phyloP scores from a whole-genome alignment of 1,140 invertebrate species.

The Parasteatoda tepidariorum region DNA sequence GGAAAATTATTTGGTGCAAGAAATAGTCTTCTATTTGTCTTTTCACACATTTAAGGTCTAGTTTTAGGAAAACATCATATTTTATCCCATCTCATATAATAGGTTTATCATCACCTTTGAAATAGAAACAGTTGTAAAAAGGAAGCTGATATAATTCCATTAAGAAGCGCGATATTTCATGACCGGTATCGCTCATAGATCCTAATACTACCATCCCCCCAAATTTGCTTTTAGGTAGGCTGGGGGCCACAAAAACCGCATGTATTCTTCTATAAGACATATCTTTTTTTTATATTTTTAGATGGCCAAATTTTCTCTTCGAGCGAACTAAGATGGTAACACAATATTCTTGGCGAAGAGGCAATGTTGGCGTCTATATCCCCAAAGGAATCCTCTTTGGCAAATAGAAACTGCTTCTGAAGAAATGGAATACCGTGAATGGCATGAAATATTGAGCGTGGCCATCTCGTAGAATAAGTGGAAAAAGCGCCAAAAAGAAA shows the following conservation, averaged over 20 bases:
- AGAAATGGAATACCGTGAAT: slow-evolving; percentile 58
- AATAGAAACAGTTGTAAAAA: neutral
- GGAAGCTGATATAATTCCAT: slow-evolving; percentile 42
- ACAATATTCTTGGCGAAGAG: slow-evolving; percentile 54
- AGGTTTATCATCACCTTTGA: slow-evolving; percentile 9
- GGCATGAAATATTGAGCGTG: slow-evolving; percentile 58
- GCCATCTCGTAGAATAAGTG: slow-evolving; percentile 46
- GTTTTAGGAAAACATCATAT: too few relatives aligned
- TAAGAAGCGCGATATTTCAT: slow-evolving; percentile 39
- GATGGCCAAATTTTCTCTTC: slow-evolving; percentile 13
- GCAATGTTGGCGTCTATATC: neutral
- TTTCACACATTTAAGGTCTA: too few relatives aligned
- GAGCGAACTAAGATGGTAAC: slow-evolving; percentile 27
- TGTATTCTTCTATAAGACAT: slow-evolving; percentile 27
- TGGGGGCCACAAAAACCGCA: slow-evolving; percentile 13
- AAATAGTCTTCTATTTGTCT: too few relatives aligned
- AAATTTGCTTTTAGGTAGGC: neutral
- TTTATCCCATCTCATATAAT: neutral
- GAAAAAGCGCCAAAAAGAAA: neutral
- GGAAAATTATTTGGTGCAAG: too few relatives aligned
- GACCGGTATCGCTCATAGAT: neutral
- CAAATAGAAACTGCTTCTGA: slow-evolving; percentile 51
- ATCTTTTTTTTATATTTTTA: slow-evolving; percentile 30
- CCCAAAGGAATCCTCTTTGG: slow-evolving; percentile 31
- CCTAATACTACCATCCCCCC: neutral